Conservation (phyloP, 2,797 vertebrate species). For the Meriones psammophilus region DNA sequence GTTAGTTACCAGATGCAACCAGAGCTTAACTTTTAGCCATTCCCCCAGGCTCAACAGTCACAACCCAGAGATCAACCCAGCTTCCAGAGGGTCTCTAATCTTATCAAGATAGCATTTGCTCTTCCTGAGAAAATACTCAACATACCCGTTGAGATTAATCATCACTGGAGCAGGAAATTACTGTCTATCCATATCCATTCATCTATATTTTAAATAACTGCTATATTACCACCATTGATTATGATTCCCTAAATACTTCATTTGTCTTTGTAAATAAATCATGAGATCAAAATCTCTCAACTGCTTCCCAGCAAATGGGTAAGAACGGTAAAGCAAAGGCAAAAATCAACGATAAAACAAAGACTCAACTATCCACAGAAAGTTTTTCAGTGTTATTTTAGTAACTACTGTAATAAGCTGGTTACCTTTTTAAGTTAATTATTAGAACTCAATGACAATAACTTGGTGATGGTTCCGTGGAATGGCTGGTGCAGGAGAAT, state of each 20-base stretch:
- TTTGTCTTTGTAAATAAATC: conserved; percentile 13
- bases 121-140: background rate
- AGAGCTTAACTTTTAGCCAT: background rate
- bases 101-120: background rate
- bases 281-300: background rate
- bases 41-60: background rate
- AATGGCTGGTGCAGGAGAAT: background rate
- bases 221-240: background rate
- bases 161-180: background rate
- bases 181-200: background rate
- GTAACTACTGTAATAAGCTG: background rate
- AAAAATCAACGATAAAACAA: background rate
- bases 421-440: conserved; percentile 8
- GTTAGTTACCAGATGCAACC: background rate
- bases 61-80: background rate
- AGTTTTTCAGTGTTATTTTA: conserved; percentile 18
- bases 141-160: background rate
- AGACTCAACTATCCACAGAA: conserved; percentile 9
- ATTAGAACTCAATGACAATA: conserved; percentile 15
- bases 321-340: background rate
- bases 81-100: background rate
- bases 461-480: background rate
- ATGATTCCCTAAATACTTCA: background rate
- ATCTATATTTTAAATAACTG: background rate
- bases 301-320: background rate